Evolutionary conservation across 1,140 invertebrate species (phyloP).

Genomic region (Drosophila lacertosa): DNA sequence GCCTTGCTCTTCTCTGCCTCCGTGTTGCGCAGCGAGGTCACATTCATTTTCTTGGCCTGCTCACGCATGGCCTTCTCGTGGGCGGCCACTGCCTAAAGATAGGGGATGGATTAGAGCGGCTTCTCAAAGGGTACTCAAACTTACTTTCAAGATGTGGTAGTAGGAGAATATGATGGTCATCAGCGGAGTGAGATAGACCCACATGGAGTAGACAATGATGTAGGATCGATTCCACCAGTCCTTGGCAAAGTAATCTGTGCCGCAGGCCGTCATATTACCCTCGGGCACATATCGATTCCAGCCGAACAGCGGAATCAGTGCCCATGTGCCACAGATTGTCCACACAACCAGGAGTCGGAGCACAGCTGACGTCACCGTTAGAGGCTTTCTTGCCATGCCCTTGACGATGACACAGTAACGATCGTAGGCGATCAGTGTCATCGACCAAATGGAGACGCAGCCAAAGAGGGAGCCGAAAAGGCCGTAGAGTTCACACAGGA

Average conservation of each 20-base stretch:
- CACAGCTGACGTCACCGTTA: slow-evolving; percentile 89
- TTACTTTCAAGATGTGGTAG: slow-evolving; percentile 88
- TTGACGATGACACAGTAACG: slow-evolving; percentile 94
- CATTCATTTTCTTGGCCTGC: slow-evolving; percentile 90
- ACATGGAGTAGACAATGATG: slow-evolving; percentile 87
- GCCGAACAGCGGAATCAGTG: slow-evolving; percentile 90
- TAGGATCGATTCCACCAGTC: slow-evolving; percentile 87
- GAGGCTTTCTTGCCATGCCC: slow-evolving; percentile 89
- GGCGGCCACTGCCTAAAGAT: slow-evolving; percentile 86
- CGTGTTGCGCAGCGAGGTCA: slow-evolving; percentile 87
- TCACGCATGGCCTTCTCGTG: slow-evolving; percentile 90
- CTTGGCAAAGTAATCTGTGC: slow-evolving; percentile 90
- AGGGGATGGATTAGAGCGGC: background rate
- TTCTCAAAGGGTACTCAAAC: background rate
- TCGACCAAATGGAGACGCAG: slow-evolving; percentile 92
- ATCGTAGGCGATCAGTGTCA: slow-evolving; percentile 92
- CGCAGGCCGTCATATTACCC: slow-evolving; percentile 92
- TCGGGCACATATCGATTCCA: slow-evolving; percentile 93
- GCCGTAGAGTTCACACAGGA: slow-evolving; percentile 91
- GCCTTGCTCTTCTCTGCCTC: slow-evolving; percentile 87
- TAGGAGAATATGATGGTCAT: slow-evolving; percentile 89
- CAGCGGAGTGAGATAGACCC: slow-evolving; percentile 88
- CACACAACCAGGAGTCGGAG: slow-evolving; percentile 89
- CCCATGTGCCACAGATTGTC: slow-evolving; percentile 88
- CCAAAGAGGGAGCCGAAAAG: slow-evolving; percentile 92